These are phyloP conservation scores for Cataglyphis hispanica DNA, from an alignment of 1,140 invertebrate species.

Conservation along the genomic window DNA sequence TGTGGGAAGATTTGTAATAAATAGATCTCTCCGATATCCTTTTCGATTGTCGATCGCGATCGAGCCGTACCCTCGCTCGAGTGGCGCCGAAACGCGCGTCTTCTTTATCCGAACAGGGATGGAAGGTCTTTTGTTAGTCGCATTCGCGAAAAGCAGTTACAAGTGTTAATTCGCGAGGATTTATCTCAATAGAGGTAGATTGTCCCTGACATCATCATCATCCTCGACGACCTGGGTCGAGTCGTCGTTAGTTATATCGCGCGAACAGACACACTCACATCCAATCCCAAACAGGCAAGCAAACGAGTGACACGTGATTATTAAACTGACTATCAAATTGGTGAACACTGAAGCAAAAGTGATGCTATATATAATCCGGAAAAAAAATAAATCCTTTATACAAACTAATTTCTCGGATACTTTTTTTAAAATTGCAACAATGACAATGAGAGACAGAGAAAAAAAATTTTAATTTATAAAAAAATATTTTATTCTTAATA, in stretches of 20 bases:
- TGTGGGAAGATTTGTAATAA: conserved; percentile 25
- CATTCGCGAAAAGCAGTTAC: conserved; percentile 25
- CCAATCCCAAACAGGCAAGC: conserved; percentile 69
- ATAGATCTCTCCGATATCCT: conserved; percentile 22
- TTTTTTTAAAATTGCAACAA: background rate
- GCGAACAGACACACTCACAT: conserved; percentile 70
- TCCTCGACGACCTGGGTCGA: background rate
- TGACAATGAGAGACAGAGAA: background rate
- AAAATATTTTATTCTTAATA: no score
- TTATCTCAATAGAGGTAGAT: conserved; percentile 48
- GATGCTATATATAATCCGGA: background rate
- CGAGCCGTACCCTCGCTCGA: conserved; percentile 11
- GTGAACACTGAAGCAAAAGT: background rate
- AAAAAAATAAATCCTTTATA: background rate
- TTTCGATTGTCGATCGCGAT: conserved; percentile 45
- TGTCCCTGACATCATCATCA: conserved; percentile 12
- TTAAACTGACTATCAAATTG: conserved; percentile 39
- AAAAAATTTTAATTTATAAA: no score
- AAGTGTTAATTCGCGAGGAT: conserved; percentile 47
- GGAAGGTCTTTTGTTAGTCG: conserved; percentile 28
- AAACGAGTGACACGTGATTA: conserved; percentile 51
- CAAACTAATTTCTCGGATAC: background rate
- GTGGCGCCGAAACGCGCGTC: conserved; percentile 21
- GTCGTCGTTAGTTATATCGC: conserved; percentile 32
- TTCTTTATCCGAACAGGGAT: background rate